Conservation (phyloP, 2,797 vertebrate species). For the Phrynocephalus guinanensis region DNA sequence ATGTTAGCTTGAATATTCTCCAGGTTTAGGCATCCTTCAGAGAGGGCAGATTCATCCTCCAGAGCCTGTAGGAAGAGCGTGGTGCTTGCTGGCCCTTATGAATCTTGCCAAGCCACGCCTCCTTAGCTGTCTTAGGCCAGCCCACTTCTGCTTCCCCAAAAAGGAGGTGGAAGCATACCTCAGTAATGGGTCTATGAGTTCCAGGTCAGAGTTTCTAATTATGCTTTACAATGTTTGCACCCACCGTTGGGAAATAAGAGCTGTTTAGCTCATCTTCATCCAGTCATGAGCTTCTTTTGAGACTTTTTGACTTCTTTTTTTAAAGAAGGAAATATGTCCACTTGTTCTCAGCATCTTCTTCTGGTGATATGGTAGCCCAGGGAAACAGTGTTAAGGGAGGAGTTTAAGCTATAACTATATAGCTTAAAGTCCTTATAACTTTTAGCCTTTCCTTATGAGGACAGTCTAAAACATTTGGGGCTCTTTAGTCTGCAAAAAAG, state of each 20-base stretch:
- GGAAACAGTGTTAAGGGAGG: neutral
- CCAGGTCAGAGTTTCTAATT: conserved; percentile 77
- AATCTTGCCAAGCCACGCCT: conserved; percentile 70
- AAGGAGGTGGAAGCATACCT: conserved; percentile 76
- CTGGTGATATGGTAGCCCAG: neutral
- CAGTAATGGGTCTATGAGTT: conserved; percentile 71
- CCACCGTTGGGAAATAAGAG: conserved; percentile 47
- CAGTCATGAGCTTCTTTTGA: conserved; percentile 57
- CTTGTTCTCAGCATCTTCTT: neutral
- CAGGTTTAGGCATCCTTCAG: conserved; percentile 69
- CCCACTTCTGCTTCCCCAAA: conserved; percentile 70
- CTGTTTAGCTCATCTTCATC: conserved; percentile 63
- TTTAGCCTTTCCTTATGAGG: too few species aligned
- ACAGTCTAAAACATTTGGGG: too few species aligned
- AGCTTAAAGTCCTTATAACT: neutral
- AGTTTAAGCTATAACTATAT: neutral
- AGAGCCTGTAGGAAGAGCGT: conserved; percentile 60
- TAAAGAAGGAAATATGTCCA: neutral
- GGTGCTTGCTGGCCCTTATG: conserved; percentile 65
- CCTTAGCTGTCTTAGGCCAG: conserved; percentile 69
- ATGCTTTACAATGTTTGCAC: conserved; percentile 70
- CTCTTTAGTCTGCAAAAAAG: too few species aligned
- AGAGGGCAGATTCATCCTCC: conserved; percentile 56
- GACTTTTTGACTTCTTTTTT: neutral
- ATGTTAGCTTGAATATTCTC: conserved; percentile 70